Evolutionary conservation across 2,113 vertebrate species (phyloP).

Genomic region (Myrmophylax atrothorax): DNA sequence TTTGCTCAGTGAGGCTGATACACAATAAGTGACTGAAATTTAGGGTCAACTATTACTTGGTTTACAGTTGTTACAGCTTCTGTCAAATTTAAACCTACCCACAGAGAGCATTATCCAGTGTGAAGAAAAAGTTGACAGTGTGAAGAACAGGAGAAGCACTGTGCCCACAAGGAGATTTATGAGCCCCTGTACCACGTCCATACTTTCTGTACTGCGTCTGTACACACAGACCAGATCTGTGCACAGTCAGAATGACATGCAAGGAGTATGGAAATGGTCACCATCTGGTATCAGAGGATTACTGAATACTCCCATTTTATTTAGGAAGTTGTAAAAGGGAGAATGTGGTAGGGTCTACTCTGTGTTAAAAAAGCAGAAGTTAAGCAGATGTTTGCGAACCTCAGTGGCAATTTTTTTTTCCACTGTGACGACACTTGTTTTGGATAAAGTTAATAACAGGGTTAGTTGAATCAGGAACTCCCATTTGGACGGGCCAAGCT

Average conservation of each 20-base stretch:
- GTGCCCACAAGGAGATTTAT: neutral
- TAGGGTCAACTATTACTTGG: neutral
- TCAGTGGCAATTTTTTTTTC: neutral
- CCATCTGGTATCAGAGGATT: neutral
- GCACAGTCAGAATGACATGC: neutral
- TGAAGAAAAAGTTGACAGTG: neutral
- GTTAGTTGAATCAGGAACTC: neutral
- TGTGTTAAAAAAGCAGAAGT: neutral
- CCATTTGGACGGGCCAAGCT: neutral
- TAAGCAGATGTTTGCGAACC: neutral
- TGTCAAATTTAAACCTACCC: neutral
- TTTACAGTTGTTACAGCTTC: neutral
- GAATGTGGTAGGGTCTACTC: neutral
- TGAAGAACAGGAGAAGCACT: neutral
- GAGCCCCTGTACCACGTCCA: neutral
- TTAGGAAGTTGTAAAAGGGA: neutral
- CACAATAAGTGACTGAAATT: neutral
- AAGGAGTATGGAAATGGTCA: neutral
- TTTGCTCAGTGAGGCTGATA: neutral
- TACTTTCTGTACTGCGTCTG: neutral
- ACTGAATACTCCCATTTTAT: neutral
- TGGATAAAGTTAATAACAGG: neutral
- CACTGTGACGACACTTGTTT: neutral
- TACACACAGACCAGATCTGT: neutral
- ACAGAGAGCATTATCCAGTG: neutral